Base-by-base conservation (phyloP, 2,888 invertebrate genomes). In the Mycogona germanica region DNA sequence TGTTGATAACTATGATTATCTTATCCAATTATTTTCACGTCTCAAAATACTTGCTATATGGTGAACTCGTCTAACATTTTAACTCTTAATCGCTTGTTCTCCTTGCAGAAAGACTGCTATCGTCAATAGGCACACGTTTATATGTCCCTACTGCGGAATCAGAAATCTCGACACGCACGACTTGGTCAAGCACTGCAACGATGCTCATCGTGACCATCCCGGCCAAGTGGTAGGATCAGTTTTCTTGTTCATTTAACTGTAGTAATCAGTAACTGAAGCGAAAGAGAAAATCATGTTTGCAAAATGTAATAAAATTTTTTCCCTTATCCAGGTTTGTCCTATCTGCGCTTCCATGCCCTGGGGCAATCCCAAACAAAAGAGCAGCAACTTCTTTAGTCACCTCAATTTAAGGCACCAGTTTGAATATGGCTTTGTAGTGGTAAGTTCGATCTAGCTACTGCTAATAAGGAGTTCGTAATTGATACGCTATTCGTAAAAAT, bases 61-160 rank as follows among this genome's bases (percentile, higher is more conserved):
- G n/a, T n/a, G n/a, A n/a, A n/a, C n/a, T n/a, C n/a, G n/a, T n/a
- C n/a, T n/a, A n/a, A n/a, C n/a, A n/a, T n/a, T n/a, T n/a, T n/a
- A n/a, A n/a, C n/a, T n/a, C n/a, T n/a, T n/a, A n/a, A n/a, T n/a
- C n/a, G n/a, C n/a, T n/a, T n/a, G n/a, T n/a, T n/a, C n/a, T n/a
- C n/a, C n/a, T n/a, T n/a, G n/a, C n/a, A n/a, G n/a, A n/a, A n/a
- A n/a, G n/a, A n/a, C n/a, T n/a, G n/a, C n/a, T n/a, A n/a, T n/a
- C n/a, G n/a, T n/a, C n/a, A 55, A 55, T 45, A 32, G 55, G 25
- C 48, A 55, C 12, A 55, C 55, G 2, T 55, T 55, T 26, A 14
- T 25, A 7, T 55, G 55, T 26, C 55, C 55, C 2, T 55, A 55
- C 46, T 55, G 55, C 35, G 55, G 55, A 9, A 23, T 55, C 2